These are phyloP conservation scores for Himantopus leucocephalus DNA, from an alignment of 2,113 vertebrate genomes.

Conservation along the genomic window DNA sequence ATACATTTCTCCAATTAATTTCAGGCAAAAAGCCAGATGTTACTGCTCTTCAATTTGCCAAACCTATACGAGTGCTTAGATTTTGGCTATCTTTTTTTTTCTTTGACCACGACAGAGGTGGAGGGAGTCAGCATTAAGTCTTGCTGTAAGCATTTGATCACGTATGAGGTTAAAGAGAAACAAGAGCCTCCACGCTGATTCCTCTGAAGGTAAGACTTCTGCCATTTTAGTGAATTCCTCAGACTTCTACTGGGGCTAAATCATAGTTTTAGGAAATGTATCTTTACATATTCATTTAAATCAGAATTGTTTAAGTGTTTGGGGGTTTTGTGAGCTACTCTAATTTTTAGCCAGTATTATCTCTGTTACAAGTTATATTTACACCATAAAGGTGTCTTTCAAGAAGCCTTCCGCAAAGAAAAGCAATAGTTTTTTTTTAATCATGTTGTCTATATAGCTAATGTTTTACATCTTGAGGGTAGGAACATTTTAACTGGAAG, in stretches of 20 bases:
- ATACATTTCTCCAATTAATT: constrained; percentile 60
- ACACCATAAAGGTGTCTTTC: not conserved
- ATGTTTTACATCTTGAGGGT: not conserved
- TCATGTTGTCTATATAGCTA: not conserved
- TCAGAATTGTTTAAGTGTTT: not conserved
- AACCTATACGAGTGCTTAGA: not conserved
- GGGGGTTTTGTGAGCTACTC: not conserved
- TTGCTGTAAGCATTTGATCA: not conserved
- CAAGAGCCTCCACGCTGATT: not conserved
- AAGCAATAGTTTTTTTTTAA: not conserved
- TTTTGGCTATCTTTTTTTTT: not conserved
- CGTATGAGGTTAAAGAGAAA: not conserved
- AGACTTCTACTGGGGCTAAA: not conserved
- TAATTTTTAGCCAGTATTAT: not conserved
- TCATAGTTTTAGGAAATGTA: not conserved
- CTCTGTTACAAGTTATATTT: not conserved
- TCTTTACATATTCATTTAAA: not conserved
- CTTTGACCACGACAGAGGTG: not conserved
- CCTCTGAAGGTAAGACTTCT: constrained; percentile 16
- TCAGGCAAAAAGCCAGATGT: constrained; percentile 55
- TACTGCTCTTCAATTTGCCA: constrained; percentile 8
- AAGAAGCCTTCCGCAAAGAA: not conserved
- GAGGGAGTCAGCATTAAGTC: not conserved
- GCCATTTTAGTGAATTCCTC: not conserved
- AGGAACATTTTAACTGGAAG: not conserved